These are phyloP conservation scores for Mallotus villosus DNA, from an alignment of 2,797 vertebrate species.

Conservation along the genomic window DNA sequence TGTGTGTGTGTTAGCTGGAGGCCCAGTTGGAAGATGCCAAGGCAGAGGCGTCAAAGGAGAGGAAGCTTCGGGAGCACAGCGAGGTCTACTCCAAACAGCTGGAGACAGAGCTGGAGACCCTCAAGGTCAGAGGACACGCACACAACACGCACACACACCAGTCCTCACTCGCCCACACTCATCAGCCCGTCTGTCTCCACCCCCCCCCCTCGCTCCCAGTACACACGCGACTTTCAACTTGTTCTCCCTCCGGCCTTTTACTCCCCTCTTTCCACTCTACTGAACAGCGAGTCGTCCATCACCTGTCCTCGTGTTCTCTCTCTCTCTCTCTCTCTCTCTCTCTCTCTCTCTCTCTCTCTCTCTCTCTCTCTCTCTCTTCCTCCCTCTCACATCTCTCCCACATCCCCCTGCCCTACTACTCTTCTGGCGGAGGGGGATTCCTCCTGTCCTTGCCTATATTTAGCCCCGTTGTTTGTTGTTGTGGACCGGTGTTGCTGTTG, in stretches of 20 bases:
- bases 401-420: neutral
- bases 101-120: conserved; percentile 86
- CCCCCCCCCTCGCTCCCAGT: neutral
- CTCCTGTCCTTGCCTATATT: neutral
- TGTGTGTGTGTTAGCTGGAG: conserved; percentile 81
- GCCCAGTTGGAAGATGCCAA: conserved; percentile 84
- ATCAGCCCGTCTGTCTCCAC: neutral
- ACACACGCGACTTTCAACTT: neutral
- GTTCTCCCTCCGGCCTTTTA: too few species aligned
- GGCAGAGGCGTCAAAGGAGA: conserved; percentile 90
- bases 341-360: neutral
- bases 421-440: neutral
- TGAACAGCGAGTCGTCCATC: too few species aligned
- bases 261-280: neutral
- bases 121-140: conserved; percentile 81
- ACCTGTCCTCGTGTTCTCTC: too few species aligned
- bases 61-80: conserved; percentile 91
- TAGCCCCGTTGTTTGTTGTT: neutral
- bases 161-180: neutral
- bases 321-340: neutral
- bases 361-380: neutral
- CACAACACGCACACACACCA: conserved; percentile 4
- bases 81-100: conserved; percentile 90
- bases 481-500: conserved; percentile 1
- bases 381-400: neutral